Evolutionary conservation across 2,797 vertebrate genomes (phyloP), one percentile per base, ranked within the genome.

Genomic region (Phoeniculus purpureus): DNA sequence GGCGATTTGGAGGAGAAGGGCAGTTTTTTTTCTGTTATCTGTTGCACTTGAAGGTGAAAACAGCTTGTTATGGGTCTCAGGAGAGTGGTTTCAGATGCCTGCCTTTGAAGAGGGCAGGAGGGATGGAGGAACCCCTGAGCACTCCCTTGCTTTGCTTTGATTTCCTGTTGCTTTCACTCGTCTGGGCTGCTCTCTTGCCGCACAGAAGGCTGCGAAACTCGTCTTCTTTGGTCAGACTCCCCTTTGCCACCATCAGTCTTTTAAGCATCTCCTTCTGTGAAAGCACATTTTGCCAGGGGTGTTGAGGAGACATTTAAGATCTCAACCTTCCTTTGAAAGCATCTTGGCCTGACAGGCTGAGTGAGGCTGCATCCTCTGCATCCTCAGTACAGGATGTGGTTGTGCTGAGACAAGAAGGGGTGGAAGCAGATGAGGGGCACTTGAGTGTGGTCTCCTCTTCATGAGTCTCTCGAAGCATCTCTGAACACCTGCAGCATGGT

Each of bases 41-140:
- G 2, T 2, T 17, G 66, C 47, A 31, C 27, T 74, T 2, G 1
- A 10, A 26, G 21, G 15, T 11, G 13, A 23, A 11, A 48, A 17
- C 17, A 78, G 55, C 11, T 84, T 26, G 15, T n/a, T 45, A 65
- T 13, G 59, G 67, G 51, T 32, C 47, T 6, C 26, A 34, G 80
- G 19, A 72, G 15, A 0, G 5, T 5, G 10, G 14, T 16, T 54
- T 43, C 40, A 31, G 59, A 4, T 2, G 14, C 17, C 20, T 25
- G 58, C 58, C 62, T 75, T 64, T 55, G 75, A 31, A 66, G 6
- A 71, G 31, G 58, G 61, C 29, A 0, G 0, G 40, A 55, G 62
- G 43, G 68, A 7, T 16, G 65, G 61, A 76, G 34, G 25, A 61
- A 20, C 22, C 48, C 40, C 51, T 8, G 59, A 50, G 45, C 52